Base-by-base conservation (phyloP, 2,888 invertebrate species). In the Caenorhabditis afra region DNA sequence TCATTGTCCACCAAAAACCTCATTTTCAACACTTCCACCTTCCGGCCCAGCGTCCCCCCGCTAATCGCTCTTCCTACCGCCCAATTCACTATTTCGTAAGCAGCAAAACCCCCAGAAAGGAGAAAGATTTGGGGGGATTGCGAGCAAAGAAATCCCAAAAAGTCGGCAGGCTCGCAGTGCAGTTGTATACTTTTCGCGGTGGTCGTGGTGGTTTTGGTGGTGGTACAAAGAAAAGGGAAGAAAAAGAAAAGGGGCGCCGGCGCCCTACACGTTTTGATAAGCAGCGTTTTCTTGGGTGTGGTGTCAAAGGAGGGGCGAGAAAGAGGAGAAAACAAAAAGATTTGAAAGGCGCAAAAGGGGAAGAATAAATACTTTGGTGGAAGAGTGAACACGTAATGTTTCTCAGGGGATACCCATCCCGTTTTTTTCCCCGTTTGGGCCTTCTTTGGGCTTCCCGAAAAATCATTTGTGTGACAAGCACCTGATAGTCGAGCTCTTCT, bases 331-430 rank as follows among this genome's bases (percentile, higher is more conserved):
- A 77, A 78, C 57, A 65, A 66, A 70, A 64, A 65, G 76, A 65
- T 62, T 65, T 59, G 52, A 64, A 65, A 53, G 59, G 57, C 52
- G 52, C 45, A 39, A 59, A 74, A 66, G 29, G 66, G 52, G 66
- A 66, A 66, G 53, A 65, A 74, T 74, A 66, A 74, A 74, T 74
- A 74, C 74, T 74, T 74, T 74, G 53, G 65, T 59, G 64, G 66
- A 74, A 74, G 66, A 66, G 74, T 74, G 74, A 74, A 74, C 74
- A 74, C 76, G 68, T 76, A 76, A 76, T 76, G 76, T 76, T 76
- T 68, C 76, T 76, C 76, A 76, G 55, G 76, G 76, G 68, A 76
- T 68, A 64, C 59, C 59, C 41, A 5, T 29, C 7, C 29, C 29
- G 3, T 29, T 29, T 29, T 29, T 29, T 7, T 3, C 4, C 29